Evolutionary conservation across 2,888 invertebrate genomes (phyloP), one percentile per base, ranked within the genome.

Genomic region (Hirtodrosophila alboralis): DNA sequence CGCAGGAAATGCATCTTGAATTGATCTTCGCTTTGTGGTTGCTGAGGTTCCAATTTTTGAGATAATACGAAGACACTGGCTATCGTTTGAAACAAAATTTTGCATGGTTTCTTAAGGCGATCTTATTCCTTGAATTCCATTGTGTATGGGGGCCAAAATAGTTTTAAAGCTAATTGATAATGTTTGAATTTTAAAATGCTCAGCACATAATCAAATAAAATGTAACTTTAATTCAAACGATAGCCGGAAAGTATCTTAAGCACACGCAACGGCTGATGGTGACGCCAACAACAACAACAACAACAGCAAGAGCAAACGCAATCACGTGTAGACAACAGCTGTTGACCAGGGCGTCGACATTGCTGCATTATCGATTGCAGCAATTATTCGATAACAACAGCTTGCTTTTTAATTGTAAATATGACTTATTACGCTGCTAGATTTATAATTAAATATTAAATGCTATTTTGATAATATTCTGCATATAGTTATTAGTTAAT

Each of bases 251-350:
- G 30, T 33, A n/a, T n/a, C n/a, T n/a, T 53, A 23, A 38, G 34
- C 18, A 13, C 53, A 75, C 57, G 63, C 71, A 61, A 60, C 65
- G 60, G 36, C 21, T 31, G 49, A 10, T 47, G 45, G 37, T 40
- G 45, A 12, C 57, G 44, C 38, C 41, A 56, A 16, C 33, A 59
- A 38, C 54, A 57, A 33, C 62, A 73, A 47, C 57, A 74, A 56
- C 51, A 59, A 31, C 43, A 45, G 52, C 48, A 52, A 34, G 51
- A 62, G 59, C 31, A 51, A 21, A 5, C 23, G 1, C 31, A 47
- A 72, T 81, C 77, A 77, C 77, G 78, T 77, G 77, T 75, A 72
- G 36, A 0, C 0, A 49, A 44, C 77, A 77, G 77, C 77, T 77
- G 77, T 26, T 45, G 28, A 14, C 60, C 52, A 76, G 77, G 74